Evolutionary conservation across 1,140 invertebrate species (phyloP).

Genomic region (Tenebrio molitor): DNA sequence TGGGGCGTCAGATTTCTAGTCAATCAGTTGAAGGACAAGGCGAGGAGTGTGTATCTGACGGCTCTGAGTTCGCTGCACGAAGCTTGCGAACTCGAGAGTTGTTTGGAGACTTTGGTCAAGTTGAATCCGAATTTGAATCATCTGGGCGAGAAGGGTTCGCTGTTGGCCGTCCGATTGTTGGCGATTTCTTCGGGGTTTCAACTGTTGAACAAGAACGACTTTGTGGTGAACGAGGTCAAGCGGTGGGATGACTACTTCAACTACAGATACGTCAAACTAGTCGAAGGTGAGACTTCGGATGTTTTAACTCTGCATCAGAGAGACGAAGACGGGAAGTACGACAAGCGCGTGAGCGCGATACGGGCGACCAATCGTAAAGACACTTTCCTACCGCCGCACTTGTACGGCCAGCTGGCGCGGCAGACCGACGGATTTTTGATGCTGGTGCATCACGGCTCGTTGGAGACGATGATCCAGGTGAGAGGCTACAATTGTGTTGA

Average conservation of each 20-base stretch:
- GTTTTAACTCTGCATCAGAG: conserved; percentile 87
- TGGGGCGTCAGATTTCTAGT: conserved; percentile 90
- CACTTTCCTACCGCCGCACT: conserved; percentile 84
- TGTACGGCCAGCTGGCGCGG: conserved; percentile 89
- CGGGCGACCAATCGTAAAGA: conserved; percentile 65
- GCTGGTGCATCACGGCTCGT: conserved; percentile 69
- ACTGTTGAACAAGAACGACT: conserved; percentile 76
- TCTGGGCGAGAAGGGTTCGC: conserved; percentile 85
- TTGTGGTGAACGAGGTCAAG: conserved; percentile 80
- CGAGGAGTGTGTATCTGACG: conserved; percentile 79
- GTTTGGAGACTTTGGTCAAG: conserved; percentile 83
- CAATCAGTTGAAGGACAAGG: conserved; percentile 85
- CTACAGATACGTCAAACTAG: conserved; percentile 87
- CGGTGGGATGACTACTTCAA: conserved; percentile 83
- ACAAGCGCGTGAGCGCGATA: conserved; percentile 70
- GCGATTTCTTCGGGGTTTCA: conserved; percentile 81
- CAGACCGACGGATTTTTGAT: conserved; percentile 81
- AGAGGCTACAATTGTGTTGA: conserved; percentile 25
- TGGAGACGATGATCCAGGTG: conserved; percentile 67
- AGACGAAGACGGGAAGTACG: conserved; percentile 84
- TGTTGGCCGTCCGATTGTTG: conserved; percentile 87
- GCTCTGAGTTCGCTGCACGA: conserved; percentile 91
- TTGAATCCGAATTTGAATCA: conserved; percentile 81
- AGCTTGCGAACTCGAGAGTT: conserved; percentile 89
- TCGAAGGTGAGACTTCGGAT: conserved; percentile 91